Base-by-base conservation (phyloP, 2,113 vertebrate species). In the Chaetodon auriga region DNA sequence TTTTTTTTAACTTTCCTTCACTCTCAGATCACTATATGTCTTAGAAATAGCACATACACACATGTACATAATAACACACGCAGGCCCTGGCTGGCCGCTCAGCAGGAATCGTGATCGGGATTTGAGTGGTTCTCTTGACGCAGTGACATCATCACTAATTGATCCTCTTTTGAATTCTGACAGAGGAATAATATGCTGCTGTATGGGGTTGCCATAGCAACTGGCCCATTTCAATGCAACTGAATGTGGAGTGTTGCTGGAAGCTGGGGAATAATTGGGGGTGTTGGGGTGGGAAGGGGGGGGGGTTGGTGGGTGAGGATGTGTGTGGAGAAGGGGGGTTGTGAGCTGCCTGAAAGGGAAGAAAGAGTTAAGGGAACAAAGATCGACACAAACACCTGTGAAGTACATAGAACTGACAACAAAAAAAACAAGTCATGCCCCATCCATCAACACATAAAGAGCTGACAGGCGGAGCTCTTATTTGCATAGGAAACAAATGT, bases 191-290 rank as follows among this genome's bases (percentile, higher is more conserved):
- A 85, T 87, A 82, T 89, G 79, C 89, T 72, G 86, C 88, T 83
- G 62, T 92, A 90, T 91, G 80, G 77, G 48, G 93, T 94, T 92
- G 72, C 87, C 87, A 93, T 94, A 48, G 91, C 78, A 94, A 94
- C 93, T 91, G 86, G 84, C 54, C 66, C 43, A 21, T 89, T 85
- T 89, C 82, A 87, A 68, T 86, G 81, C 71, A 68, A 68, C 73
- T 71, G 80, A 88, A 81, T 83, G 81, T 85, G 51, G 85, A 87
- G 83, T 64, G 84, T 62, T 85, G 85, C 66, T 87, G 75, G 74
- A 86, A 76, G 83, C 69, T 72, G 16, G 18, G 68, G 84, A 68
- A 87, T 88, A 75, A 83, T 82, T 84, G 78, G 74, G 78, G 86
- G 78, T 87, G 78, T 53, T 80, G 82, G 62, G 72, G 51, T 57